phyloP scores from a whole-genome alignment of 1,140 invertebrate genomes.

The Leptinotarsa lineolata region DNA sequence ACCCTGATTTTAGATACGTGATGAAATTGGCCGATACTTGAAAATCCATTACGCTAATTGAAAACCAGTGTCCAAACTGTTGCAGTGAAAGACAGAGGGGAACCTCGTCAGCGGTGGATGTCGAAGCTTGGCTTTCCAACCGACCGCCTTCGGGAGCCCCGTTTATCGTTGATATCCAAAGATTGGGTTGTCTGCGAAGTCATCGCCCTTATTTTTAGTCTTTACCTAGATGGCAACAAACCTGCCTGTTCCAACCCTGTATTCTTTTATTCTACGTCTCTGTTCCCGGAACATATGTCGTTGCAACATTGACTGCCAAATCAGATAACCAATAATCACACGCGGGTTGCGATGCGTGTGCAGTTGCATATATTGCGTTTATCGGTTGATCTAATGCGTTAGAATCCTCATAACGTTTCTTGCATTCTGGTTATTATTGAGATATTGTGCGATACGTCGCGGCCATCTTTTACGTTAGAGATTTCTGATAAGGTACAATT shows the following conservation, averaged over 20 bases:
- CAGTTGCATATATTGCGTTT: slow-evolving; percentile 15
- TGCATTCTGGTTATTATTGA: slow-evolving; percentile 14
- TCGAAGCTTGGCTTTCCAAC: too few relatives aligned
- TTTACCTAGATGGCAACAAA: too few relatives aligned
- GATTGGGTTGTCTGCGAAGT: too few relatives aligned
- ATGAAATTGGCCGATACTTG: too few relatives aligned
- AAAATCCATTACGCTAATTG: too few relatives aligned
- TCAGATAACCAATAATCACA: slow-evolving; percentile 19
- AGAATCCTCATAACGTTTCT: slow-evolving; percentile 14
- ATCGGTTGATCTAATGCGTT: not conserved
- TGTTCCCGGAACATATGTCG: slow-evolving; percentile 15
- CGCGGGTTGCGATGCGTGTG: slow-evolving; percentile 9
- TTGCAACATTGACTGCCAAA: slow-evolving; percentile 15
- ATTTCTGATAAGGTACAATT: not conserved
- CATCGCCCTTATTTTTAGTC: too few relatives aligned
- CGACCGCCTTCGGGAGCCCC: too few relatives aligned
- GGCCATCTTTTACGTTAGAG: slow-evolving; percentile 15
- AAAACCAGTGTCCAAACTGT: too few relatives aligned
- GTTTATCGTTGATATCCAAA: too few relatives aligned
- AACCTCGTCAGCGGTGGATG: too few relatives aligned
- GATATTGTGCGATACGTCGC: slow-evolving; percentile 9
- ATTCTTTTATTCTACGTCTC: not conserved
- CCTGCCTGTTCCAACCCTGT: not conserved
- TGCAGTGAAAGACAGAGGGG: too few relatives aligned
- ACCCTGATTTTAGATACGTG: too few relatives aligned